Percentiles rank a stretch among this genome's conserved stretches.
Evolutionary conservation across 2,888 invertebrate species (phyloP).

Genomic region (Folsomia candida): DNA sequence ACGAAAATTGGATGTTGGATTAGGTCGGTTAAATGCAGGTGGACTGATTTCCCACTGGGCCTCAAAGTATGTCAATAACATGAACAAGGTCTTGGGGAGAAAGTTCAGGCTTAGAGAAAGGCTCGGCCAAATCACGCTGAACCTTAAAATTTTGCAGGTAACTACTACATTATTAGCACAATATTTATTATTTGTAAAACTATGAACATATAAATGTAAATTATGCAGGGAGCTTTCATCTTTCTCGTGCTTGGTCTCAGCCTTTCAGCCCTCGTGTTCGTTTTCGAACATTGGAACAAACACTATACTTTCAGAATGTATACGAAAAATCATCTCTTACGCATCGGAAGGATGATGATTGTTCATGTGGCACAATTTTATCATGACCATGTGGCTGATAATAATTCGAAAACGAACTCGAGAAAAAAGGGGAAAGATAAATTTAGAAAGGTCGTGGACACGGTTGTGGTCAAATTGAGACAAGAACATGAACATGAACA

Average conservation of each 20-base stretch:
- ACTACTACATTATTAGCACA: too few relatives aligned
- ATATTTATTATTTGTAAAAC: too few relatives aligned
- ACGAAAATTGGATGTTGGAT: slow-evolving; percentile 39
- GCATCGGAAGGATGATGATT: slow-evolving; percentile 3
- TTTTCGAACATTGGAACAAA: slow-evolving; percentile 32
- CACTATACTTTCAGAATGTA: slow-evolving; percentile 40
- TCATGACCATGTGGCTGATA: slow-evolving; percentile 22
- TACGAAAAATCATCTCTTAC: slow-evolving; percentile 25
- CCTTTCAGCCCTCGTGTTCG: slow-evolving; percentile 28
- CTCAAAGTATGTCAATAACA: slow-evolving; percentile 23
- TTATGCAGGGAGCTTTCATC: slow-evolving; percentile 49
- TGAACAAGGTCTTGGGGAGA: slow-evolving; percentile 27
- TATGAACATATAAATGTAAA: too few relatives aligned
- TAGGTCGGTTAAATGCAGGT: slow-evolving; percentile 33
- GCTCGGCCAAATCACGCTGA: slow-evolving; percentile 40
- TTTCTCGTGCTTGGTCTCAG: slow-evolving; percentile 40
- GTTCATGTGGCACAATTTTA: slow-evolving; percentile 8
- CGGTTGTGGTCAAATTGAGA: not conserved
- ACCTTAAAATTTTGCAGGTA: slow-evolving; percentile 41
- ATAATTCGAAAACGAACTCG: not conserved
- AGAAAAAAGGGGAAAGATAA: not conserved
- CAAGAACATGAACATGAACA: not conserved
- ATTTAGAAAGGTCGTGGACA: not conserved
- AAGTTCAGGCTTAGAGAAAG: slow-evolving; percentile 39
- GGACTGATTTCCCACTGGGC: slow-evolving; percentile 43